Conservation (phyloP, 1,140 invertebrate genomes). For the Cydia fagiglandana region DNA sequence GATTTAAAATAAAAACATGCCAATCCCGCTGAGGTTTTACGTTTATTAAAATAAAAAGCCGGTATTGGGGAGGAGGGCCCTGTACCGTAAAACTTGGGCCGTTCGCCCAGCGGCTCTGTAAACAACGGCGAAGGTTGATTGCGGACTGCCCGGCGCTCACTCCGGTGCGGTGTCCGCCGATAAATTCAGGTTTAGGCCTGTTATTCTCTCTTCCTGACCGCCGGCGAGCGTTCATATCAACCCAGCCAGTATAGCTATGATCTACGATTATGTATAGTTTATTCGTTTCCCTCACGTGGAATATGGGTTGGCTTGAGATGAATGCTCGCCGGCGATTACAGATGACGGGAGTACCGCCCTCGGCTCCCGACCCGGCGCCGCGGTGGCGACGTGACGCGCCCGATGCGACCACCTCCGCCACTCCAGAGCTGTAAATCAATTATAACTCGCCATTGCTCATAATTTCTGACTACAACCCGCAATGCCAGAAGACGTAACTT, state of each 20-base stretch:
- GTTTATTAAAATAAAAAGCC: slow-evolving; percentile 11
- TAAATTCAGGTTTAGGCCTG: slow-evolving; percentile 50
- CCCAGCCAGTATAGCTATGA: slow-evolving; percentile 38
- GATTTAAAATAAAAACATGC: slow-evolving; percentile 23
- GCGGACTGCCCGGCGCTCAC: slow-evolving; percentile 33
- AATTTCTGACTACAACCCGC: slow-evolving; percentile 34
- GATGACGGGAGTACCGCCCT: background rate
- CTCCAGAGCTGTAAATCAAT: slow-evolving; percentile 60
- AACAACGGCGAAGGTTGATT: slow-evolving; percentile 40
- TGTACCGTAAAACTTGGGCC: slow-evolving; percentile 19
- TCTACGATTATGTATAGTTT: background rate
- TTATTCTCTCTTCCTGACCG: background rate
- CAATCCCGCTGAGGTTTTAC: slow-evolving; percentile 14
- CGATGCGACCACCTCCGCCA: slow-evolving; percentile 37
- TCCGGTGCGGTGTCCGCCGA: slow-evolving; percentile 39
- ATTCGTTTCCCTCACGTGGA: background rate
- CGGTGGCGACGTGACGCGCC: slow-evolving; percentile 33
- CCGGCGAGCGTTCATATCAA: background rate
- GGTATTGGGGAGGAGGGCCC: slow-evolving; percentile 14
- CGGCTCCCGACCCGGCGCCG: slow-evolving; percentile 25
- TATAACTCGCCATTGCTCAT: slow-evolving; percentile 55
- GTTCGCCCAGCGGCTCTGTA: slow-evolving; percentile 40
- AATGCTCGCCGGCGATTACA: background rate
- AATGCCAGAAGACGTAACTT: slow-evolving; percentile 34
- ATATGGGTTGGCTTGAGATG: background rate